Percentiles rank a stretch among this genome's conserved stretches.
Conservation (phyloP, 2,113 vertebrate genomes). For the Campylomormyrus numenius region DNA sequence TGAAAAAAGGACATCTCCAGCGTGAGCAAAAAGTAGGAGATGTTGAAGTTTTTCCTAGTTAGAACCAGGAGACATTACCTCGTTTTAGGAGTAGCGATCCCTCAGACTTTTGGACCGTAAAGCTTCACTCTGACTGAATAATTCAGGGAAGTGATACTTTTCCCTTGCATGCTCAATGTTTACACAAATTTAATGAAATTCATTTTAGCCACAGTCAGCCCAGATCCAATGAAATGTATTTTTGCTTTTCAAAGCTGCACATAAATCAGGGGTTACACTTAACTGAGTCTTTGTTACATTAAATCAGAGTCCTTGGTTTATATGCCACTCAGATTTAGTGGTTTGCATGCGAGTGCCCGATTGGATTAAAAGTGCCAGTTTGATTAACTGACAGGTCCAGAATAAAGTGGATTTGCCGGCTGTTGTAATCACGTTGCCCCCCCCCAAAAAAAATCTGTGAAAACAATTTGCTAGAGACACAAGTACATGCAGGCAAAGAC, state of each 20-base stretch:
- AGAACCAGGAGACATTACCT: not conserved
- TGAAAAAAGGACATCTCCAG: not conserved
- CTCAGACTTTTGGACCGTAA: not conserved
- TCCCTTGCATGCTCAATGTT: not conserved
- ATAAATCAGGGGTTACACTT: slow-evolving; percentile 10
- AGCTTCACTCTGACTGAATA: slow-evolving; percentile 3
- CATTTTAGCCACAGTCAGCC: not conserved
- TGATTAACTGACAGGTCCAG: slow-evolving; percentile 41
- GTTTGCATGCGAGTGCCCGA: not conserved
- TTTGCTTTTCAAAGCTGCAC: not conserved
- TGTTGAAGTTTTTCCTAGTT: not conserved
- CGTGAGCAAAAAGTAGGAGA: not conserved
- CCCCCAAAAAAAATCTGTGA: slow-evolving; percentile 13
- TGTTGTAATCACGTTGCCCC: not conserved
- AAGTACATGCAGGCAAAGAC: slow-evolving; percentile 16
- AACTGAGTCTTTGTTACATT: not conserved
- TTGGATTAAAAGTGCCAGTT: slow-evolving; percentile 37
- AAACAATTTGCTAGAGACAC: slow-evolving; percentile 21
- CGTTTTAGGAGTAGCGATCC: not conserved
- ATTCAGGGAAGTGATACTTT: not conserved
- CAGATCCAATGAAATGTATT: not conserved
- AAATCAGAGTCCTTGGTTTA: slow-evolving; percentile 5
- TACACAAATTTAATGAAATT: slow-evolving; percentile 5
- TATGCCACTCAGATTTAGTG: slow-evolving; percentile 7
- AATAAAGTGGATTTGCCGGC: not conserved